phyloP scores from a whole-genome alignment of 37 sponge, comb jelly and placozoan genomes.

The Oopsacas minuta region DNA sequence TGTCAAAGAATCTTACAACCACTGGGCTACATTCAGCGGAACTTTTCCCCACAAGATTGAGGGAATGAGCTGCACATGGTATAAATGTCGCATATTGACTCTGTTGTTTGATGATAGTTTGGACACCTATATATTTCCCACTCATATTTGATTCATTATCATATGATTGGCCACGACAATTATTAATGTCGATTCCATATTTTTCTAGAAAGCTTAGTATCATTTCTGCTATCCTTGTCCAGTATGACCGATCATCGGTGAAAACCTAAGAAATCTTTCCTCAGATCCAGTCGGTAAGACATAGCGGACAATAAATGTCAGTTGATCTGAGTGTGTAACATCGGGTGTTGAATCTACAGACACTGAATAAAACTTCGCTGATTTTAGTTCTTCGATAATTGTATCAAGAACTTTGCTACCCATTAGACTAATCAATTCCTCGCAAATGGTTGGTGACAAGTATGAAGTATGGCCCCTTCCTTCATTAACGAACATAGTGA shows the following conservation, averaged over 20 bases:
- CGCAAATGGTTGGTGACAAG: neutral
- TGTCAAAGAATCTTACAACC: too few species aligned
- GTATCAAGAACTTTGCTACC: neutral
- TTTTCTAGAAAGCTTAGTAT: neutral
- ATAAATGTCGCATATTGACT: neutral
- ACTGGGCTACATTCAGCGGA: too few species aligned
- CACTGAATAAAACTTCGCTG: neutral
- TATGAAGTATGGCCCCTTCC: neutral
- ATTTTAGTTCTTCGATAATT: neutral
- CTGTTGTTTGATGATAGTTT: too few species aligned
- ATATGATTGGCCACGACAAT: too few species aligned
- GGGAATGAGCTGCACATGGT: neutral
- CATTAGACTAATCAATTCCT: neutral
- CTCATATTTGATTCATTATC: too few species aligned
- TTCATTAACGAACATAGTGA: neutral
- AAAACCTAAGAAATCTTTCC: neutral
- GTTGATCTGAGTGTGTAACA: neutral
- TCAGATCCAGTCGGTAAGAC: neutral
- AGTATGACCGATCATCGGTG: neutral
- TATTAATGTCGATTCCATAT: neutral
- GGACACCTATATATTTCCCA: too few species aligned
- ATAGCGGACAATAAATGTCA: neutral
- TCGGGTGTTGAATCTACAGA: neutral
- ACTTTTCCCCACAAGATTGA: too few species aligned
- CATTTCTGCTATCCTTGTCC: neutral